phyloP scores from a whole-genome alignment of 2,797 vertebrate species.

The Yasuhikotakia modesta region DNA sequence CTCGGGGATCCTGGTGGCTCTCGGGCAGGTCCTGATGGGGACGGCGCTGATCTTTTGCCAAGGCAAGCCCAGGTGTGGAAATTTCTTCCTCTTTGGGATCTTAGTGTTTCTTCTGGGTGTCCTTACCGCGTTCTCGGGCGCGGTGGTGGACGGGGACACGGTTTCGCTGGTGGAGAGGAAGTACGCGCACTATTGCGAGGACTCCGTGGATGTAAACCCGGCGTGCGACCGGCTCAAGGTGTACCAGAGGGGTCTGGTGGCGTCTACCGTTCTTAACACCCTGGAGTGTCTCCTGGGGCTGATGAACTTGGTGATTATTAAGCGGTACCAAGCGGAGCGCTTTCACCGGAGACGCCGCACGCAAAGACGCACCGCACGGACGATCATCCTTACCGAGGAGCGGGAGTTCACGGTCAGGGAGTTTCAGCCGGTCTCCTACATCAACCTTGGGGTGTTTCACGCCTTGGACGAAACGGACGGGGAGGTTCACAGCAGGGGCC shows the following conservation, averaged over 20 bases:
- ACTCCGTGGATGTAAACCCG: slow-evolving; percentile 69
- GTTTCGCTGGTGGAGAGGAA: slow-evolving; percentile 92
- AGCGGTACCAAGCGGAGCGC: slow-evolving; percentile 87
- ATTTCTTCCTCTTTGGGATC: slow-evolving; percentile 89
- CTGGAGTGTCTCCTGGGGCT: slow-evolving; percentile 91
- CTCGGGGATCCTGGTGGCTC: slow-evolving; percentile 87
- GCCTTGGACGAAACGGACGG: slow-evolving; percentile 85
- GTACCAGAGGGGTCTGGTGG: slow-evolving; percentile 88
- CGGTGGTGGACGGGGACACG: slow-evolving; percentile 94
- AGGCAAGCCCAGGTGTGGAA: slow-evolving; percentile 84
- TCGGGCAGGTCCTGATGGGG: slow-evolving; percentile 87
- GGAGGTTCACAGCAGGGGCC: slow-evolving; percentile 87
- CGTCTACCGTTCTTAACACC: slow-evolving; percentile 91
- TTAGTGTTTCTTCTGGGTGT: slow-evolving; percentile 91
- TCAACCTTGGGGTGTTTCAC: slow-evolving; percentile 86
- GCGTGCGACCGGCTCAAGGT: slow-evolving; percentile 87
- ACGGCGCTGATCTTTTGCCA: slow-evolving; percentile 87
- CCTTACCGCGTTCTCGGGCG: slow-evolving; percentile 93
- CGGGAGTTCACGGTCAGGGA: slow-evolving; percentile 78
- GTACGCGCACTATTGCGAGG: slow-evolving; percentile 88
- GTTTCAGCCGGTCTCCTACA: slow-evolving; percentile 90
- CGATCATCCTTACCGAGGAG: slow-evolving; percentile 84
- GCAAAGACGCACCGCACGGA: slow-evolving; percentile 79
- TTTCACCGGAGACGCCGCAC: slow-evolving; percentile 73
- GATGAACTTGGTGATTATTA: slow-evolving; percentile 86